phyloP scores from a whole-genome alignment of 2,797 vertebrate genomes.

The Staurois parvus region DNA sequence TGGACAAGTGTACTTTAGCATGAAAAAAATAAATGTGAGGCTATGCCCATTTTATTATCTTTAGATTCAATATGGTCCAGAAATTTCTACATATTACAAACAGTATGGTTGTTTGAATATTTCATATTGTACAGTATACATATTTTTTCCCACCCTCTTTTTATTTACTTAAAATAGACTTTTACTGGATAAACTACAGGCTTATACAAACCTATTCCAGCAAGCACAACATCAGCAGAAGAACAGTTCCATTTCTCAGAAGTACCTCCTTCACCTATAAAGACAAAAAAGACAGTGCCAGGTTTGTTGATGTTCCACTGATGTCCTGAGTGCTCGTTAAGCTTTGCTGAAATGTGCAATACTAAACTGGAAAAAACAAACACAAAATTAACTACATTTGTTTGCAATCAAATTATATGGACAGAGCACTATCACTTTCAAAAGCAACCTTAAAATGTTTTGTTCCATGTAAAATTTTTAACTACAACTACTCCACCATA shows the following conservation, averaged over 20 bases:
- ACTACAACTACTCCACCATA: no score
- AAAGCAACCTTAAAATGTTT: not conserved
- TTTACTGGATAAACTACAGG: not conserved
- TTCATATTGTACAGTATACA: no score
- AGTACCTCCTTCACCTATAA: conserved; percentile 81
- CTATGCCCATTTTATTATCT: no score
- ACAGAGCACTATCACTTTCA: not conserved
- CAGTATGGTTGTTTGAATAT: no score
- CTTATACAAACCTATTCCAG: conserved; percentile 81
- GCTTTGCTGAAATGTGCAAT: not conserved
- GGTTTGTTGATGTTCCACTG: not conserved
- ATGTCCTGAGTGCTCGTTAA: not conserved
- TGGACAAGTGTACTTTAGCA: no score
- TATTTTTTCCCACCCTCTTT: no score
- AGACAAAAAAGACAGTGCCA: not conserved
- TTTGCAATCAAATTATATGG: not conserved
- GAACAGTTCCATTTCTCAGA: conserved; percentile 73
- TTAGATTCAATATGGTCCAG: no score
- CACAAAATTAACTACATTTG: not conserved
- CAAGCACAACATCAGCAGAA: conserved; percentile 84
- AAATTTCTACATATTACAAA: no score
- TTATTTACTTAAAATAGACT: no score
- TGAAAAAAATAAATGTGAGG: no score
- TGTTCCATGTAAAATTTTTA: no score
- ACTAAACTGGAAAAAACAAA: not conserved